A percentile compares a stretch with the other conserved stretches of the same genome.
These are phyloP conservation scores for Aricia artaxerxes DNA, from an alignment of 2,888 invertebrate genomes.

Conservation along the genomic window DNA sequence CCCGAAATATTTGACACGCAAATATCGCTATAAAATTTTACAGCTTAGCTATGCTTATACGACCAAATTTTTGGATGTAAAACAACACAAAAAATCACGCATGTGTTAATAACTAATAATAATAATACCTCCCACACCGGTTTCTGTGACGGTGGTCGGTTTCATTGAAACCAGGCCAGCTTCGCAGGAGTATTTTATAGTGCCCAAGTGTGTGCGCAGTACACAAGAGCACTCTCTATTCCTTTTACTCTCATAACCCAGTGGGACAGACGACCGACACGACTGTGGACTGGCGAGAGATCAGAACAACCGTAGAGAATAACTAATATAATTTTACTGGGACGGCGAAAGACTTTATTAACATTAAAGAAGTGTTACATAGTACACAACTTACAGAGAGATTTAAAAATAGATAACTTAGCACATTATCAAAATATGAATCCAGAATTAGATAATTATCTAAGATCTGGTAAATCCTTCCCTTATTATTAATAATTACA, in stretches of 20 bases:
- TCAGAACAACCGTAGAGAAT: no score
- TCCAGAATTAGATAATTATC: not conserved
- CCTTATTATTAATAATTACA: no score
- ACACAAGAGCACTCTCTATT: no score
- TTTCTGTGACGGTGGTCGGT: no score
- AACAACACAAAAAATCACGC: not conserved
- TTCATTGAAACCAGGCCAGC: no score
- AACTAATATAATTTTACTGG: not conserved
- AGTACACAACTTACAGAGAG: not conserved
- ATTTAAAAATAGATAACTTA: not conserved
- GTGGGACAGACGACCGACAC: no score
- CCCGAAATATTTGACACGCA: constrained; percentile 7
- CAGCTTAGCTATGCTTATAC: not conserved
- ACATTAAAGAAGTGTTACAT: not conserved
- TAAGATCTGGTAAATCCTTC: not conserved
- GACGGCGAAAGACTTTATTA: not conserved
- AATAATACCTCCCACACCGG: no score
- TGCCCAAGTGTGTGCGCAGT: no score
- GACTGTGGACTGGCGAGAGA: no score
- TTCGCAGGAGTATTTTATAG: no score
- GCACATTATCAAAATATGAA: not conserved
- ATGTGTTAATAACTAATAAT: no score
- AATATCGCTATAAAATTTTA: constrained; percentile 7
- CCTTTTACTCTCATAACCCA: no score
- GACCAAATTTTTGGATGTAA: not conserved